These are phyloP conservation scores for Lasioglossum morio DNA, from an alignment of 2,888 invertebrate genomes.

Conservation along the genomic window DNA sequence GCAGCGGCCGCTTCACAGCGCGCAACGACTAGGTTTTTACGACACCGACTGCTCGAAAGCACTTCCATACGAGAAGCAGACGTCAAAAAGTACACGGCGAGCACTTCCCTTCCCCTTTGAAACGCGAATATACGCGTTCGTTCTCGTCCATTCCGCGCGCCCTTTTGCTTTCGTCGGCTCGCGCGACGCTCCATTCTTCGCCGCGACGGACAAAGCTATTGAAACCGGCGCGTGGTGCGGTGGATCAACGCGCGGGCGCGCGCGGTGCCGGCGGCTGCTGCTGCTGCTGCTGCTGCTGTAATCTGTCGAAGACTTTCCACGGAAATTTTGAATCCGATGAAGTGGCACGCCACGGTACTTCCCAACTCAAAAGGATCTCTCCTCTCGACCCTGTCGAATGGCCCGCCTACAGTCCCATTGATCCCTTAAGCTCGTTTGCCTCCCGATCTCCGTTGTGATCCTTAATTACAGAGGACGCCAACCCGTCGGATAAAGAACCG, in stretches of 20 bases:
- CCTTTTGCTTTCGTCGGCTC: slow-evolving; percentile 36
- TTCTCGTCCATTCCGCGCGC: slow-evolving; percentile 34
- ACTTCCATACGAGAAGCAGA: slow-evolving; percentile 63
- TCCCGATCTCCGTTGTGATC: slow-evolving; percentile 11
- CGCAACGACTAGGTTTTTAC: slow-evolving; percentile 60
- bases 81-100: slow-evolving; percentile 65
- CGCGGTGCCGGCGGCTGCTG: too few species aligned
- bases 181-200: slow-evolving; percentile 28
- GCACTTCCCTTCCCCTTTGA: slow-evolving; percentile 58
- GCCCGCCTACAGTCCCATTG: not conserved
- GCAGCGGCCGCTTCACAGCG: slow-evolving; percentile 34
- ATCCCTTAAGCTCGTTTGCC: slow-evolving; percentile 19
- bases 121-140: slow-evolving; percentile 33
- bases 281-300: not conserved
- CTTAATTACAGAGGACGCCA: slow-evolving; percentile 13
- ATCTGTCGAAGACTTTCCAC: slow-evolving; percentile 19
- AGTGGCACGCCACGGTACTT: not conserved
- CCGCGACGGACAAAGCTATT: slow-evolving; percentile 31
- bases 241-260: not conserved
- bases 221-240: not conserved
- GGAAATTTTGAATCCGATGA: slow-evolving; percentile 16
- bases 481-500: not conserved
- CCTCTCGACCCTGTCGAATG: not conserved
- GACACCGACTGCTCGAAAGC: slow-evolving; percentile 58
- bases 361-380: not conserved